A percentile compares a stretch with the other conserved stretches of the same genome.
phyloP scores from a whole-genome alignment of 2,797 vertebrate genomes.

The Uromys caudimaculatus region DNA sequence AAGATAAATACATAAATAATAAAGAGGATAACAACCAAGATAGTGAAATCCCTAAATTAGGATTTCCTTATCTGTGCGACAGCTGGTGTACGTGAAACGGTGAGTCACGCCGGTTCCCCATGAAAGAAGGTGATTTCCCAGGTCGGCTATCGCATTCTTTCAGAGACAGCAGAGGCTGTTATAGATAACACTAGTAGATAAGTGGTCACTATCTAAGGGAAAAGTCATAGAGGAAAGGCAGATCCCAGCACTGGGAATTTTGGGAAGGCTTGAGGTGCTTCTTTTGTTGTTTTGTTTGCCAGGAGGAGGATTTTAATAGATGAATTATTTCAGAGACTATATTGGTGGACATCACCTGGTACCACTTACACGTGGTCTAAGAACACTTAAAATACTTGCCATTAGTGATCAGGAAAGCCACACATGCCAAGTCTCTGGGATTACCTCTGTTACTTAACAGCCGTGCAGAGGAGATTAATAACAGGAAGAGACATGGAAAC shows the following conservation, averaged over 20 bases:
- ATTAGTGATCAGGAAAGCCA: not conserved
- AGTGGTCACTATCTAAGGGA: not conserved
- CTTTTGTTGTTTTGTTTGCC: not conserved
- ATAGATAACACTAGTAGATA: not conserved
- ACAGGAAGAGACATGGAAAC: not conserved
- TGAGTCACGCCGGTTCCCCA: not conserved
- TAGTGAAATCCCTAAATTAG: not conserved
- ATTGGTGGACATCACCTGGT: not conserved
- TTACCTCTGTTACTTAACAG: not conserved
- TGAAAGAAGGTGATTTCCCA: not conserved
- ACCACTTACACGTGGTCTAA: not conserved
- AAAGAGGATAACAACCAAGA: not conserved
- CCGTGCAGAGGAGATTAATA: not conserved
- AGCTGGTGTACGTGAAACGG: not conserved
- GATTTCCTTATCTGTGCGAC: constrained; percentile 23
- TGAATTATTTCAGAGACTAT: not conserved
- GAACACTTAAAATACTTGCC: not conserved
- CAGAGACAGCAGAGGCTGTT: too few relatives aligned
- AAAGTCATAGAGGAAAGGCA: not conserved
- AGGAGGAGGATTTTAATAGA: not conserved
- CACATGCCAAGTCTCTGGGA: not conserved
- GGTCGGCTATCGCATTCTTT: not conserved
- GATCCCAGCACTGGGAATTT: not conserved
- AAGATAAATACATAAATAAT: constrained; percentile 42
- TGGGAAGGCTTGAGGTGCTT: not conserved